phyloP scores from a whole-genome alignment of 2,797 vertebrate species.

The Bothrops alternatus region DNA sequence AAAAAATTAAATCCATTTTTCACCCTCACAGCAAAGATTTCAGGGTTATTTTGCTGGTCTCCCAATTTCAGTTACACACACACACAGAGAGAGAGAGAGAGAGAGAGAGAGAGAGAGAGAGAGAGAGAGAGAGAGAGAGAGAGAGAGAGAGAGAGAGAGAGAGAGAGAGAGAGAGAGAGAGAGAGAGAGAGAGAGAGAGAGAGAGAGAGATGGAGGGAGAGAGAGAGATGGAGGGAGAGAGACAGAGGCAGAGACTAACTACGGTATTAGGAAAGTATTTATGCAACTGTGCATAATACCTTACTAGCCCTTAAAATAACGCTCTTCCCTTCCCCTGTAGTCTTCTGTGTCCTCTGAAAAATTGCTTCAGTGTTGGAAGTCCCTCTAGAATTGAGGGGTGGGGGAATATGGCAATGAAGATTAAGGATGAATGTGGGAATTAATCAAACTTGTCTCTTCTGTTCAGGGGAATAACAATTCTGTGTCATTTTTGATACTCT shows the following conservation, averaged over 20 bases:
- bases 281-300: neutral
- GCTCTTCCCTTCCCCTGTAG: neutral
- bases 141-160: too few species aligned
- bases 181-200: too few species aligned
- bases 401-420: neutral
- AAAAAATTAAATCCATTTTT: neutral
- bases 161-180: rapidly evolving
- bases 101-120: too few species aligned
- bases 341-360: neutral
- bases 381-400: neutral
- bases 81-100: too few species aligned
- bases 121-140: too few species aligned
- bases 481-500: neutral
- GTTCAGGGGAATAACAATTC: neutral
- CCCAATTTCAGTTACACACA: neutral
- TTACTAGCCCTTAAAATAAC: neutral
- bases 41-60: neutral
- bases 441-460: neutral
- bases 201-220: too few species aligned
- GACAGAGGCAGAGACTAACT: too few species aligned
- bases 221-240: too few species aligned
- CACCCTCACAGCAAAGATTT: neutral
- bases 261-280: neutral
- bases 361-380: neutral
- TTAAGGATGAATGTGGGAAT: neutral